These are phyloP conservation scores for Rhegmatorhina hoffmannsi DNA, from an alignment of 2,113 vertebrate genomes.

Conservation along the genomic window DNA sequence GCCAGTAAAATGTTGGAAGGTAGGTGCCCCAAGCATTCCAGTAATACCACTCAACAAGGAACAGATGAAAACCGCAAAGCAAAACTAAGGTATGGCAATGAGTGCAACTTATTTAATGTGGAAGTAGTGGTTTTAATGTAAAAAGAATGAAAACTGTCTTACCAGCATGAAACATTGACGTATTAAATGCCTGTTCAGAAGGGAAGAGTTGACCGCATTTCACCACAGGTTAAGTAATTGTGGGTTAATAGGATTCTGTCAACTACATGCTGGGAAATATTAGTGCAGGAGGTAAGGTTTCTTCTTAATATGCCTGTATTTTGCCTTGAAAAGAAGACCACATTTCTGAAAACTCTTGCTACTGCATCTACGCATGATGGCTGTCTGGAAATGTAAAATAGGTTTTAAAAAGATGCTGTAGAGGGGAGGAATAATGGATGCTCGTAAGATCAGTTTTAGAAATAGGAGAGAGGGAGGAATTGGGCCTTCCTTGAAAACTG, in stretches of 20 bases:
- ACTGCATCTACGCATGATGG: neutral
- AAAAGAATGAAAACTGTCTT: neutral
- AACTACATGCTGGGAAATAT: neutral
- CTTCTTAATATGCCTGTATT: neutral
- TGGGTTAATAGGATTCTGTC: constrained; percentile 1
- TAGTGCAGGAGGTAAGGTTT: neutral
- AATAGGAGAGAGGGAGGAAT: neutral
- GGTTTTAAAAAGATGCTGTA: neutral
- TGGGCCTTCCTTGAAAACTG: neutral
- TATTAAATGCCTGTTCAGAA: neutral
- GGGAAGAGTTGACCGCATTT: neutral
- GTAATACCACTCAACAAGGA: neutral
- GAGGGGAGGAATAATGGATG: neutral
- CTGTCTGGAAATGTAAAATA: neutral
- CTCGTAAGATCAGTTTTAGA: neutral
- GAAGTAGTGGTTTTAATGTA: neutral
- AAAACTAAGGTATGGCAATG: neutral
- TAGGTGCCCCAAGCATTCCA: neutral
- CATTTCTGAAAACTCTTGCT: neutral
- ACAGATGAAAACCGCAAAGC: neutral
- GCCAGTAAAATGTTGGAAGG: neutral
- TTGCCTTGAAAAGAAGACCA: neutral
- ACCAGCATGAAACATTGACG: rapidly evolving
- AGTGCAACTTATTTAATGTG: neutral
- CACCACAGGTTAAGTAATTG: neutral